phyloP scores from a whole-genome alignment of 2,797 vertebrate genomes.

The Galaxias olidus region DNA sequence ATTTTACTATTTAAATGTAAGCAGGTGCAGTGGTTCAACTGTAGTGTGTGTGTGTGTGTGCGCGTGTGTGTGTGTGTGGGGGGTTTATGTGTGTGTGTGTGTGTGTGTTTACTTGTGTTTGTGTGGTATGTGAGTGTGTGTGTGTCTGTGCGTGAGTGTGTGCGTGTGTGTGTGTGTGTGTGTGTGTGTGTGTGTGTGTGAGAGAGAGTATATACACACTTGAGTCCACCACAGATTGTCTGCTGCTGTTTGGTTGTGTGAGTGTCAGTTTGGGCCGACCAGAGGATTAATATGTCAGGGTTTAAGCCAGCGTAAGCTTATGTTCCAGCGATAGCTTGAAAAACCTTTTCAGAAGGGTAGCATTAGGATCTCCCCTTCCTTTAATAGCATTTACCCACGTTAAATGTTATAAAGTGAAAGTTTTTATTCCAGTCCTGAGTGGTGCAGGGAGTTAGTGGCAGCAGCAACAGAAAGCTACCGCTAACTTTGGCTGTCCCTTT shows the following conservation, averaged over 20 bases:
- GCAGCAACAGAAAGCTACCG: too few species aligned
- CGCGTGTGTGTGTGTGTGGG: not conserved
- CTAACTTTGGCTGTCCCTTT: too few species aligned
- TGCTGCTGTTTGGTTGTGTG: slow-evolving; percentile 1
- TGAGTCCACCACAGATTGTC: not conserved
- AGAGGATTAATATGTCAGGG: slow-evolving; percentile 9
- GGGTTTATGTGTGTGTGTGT: not conserved
- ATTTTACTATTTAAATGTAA: too few species aligned
- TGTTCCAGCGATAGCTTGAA: not conserved
- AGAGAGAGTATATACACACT: not conserved
- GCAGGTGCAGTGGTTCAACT: too few species aligned
- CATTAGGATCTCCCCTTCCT: not conserved
- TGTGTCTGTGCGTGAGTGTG: too few species aligned
- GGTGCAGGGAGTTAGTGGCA: too few species aligned
- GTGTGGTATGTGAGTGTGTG: not conserved
- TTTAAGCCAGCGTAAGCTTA: slow-evolving; percentile 9
- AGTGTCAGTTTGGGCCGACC: not conserved
- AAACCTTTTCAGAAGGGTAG: slow-evolving; percentile 2
- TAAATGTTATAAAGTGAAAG: not conserved
- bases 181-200: not conserved
- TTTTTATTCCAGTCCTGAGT: too few species aligned
- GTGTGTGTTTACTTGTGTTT: not conserved
- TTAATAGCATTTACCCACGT: not conserved
- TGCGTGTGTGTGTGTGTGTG: not conserved
- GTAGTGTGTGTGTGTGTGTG: too few species aligned